Conservation (phyloP, 2,888 invertebrate genomes). For the Eupithecia centaureata region DNA sequence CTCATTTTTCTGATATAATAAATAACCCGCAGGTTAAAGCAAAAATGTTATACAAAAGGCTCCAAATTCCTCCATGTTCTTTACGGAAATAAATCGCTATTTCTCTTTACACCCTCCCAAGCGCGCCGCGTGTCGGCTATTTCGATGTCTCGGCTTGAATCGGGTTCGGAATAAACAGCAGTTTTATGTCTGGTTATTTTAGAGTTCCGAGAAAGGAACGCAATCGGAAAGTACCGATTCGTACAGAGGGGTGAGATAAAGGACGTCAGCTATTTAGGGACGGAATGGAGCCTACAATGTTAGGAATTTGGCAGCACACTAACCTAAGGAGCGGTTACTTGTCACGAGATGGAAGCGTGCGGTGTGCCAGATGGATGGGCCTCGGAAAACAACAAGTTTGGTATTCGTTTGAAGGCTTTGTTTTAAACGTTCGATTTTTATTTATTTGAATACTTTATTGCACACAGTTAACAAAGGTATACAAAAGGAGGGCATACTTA, state of each 20-base stretch:
- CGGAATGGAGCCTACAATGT: conserved; percentile 11
- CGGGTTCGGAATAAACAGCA: conserved; percentile 32
- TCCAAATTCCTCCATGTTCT: conserved; percentile 8
- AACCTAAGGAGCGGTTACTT: background rate
- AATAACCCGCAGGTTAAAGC: no score
- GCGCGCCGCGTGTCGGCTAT: conserved; percentile 25
- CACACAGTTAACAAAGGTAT: no score
- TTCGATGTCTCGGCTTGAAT: conserved; percentile 29
- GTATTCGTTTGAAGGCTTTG: background rate
- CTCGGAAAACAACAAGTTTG: background rate
- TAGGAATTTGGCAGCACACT: conserved; percentile 3
- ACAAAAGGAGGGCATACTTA: no score
- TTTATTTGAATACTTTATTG: no score
- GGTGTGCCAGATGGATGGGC: no score
- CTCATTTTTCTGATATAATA: background rate
- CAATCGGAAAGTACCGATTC: conserved; percentile 18
- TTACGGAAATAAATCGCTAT: conserved; percentile 26
- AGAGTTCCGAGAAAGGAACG: conserved; percentile 31
- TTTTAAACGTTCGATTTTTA: no score
- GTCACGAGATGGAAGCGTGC: no score
- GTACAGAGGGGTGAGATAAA: conserved; percentile 12
- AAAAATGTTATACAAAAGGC: no score
- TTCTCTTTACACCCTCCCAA: conserved; percentile 19
- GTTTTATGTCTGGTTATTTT: conserved; percentile 40
- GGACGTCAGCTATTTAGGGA: conserved; percentile 10